Base-by-base conservation (phyloP, 2,113 vertebrate genomes). In the Pogonocichla stellata region DNA sequence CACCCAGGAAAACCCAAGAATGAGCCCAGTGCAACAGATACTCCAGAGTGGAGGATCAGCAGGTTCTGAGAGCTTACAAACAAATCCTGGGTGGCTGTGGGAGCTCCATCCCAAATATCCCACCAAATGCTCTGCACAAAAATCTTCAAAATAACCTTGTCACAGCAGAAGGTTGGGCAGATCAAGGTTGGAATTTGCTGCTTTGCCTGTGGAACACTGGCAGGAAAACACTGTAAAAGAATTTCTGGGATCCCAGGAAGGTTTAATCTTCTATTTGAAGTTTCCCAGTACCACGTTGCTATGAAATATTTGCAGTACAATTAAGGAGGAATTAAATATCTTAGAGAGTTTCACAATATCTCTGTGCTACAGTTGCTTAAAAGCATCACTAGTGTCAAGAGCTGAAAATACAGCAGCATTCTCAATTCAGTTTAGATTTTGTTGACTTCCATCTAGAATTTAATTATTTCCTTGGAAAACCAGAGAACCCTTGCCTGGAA, bases 11-110 rank as follows among this genome's bases (percentile, higher is more conserved):
- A 88, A 50, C 14, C 67, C 7, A 4, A 26, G 58, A 9, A 10
- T 28, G 40, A n/a, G 40, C 26, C 34, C 75, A 33, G 57, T 6
- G n/a, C 11, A 25, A 10, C 4, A 24, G 34, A 38, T 7, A 1
- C 5, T 53, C 28, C 60, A 43, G 47, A 20, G 8, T 2, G 23
- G 12, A 50, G n/a, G 18, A 48, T 19, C 23, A 23, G 51, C 0
- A 7, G 10, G 36, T 20, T 10, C 20, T 38, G 16, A 9, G 2
- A 19, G 48, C 36, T 88, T 29, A 4, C 53, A 78, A 25, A 71
- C 8, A 24, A n/a, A 22, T 7, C 12, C 11, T 20, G 2, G 3
- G 62, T 6, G 25, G 3, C 15, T 72, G 1, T 8, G 16, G 34
- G 56, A 43, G 6, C 3, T 85, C 29, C 42, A 23, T 50, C 66